Evolutionary conservation across 2,797 vertebrate genomes (phyloP).

Genomic region (Syndactyla subalaris): DNA sequence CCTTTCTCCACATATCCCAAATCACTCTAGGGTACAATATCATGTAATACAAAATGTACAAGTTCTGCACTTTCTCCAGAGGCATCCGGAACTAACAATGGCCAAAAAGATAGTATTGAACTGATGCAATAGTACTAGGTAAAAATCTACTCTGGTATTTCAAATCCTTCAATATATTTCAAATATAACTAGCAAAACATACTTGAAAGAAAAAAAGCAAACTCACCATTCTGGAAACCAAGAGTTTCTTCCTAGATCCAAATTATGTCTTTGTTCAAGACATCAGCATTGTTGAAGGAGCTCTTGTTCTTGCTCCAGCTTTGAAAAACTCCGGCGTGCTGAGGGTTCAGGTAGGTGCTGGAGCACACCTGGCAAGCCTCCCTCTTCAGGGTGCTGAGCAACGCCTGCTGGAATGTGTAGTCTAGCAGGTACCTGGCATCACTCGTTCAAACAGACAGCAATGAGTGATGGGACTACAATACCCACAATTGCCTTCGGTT

Average conservation of each 20-base stretch:
- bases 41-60: neutral
- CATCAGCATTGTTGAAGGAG: neutral
- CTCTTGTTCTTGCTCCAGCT: neutral
- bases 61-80: neutral
- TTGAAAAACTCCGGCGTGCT: neutral
- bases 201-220: neutral
- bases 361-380: neutral
- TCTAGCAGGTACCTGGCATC: neutral
- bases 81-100: neutral
- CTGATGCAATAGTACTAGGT: neutral
- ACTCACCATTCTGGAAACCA: conserved; percentile 71
- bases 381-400: neutral
- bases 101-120: neutral
- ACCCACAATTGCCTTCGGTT: conserved; percentile 67
- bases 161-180: neutral
- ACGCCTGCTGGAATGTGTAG: conserved; percentile 69
- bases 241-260: conserved; percentile 44
- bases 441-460: neutral
- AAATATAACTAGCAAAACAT: neutral
- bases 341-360: conserved; percentile 3
- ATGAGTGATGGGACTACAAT: conserved; percentile 65
- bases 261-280: neutral
- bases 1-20: neutral
- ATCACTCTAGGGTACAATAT: neutral
- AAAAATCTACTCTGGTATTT: neutral